Evolutionary conservation across 2,888 invertebrate genomes (phyloP).

Genomic region (Agonopterix alstromeriana): DNA sequence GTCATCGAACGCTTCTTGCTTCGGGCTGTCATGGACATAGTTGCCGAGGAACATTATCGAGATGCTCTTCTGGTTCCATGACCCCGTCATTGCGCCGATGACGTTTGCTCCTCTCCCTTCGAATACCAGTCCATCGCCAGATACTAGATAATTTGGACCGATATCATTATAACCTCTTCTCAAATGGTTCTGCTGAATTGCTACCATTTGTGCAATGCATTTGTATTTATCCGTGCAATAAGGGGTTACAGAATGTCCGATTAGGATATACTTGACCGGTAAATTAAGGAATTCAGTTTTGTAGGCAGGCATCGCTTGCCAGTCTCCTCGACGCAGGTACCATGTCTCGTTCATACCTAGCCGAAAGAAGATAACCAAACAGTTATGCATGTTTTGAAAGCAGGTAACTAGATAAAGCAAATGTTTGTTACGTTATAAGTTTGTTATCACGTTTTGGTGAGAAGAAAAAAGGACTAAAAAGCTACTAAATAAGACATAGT

Average conservation of each 20-base stretch:
- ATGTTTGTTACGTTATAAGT: neutral
- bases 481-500: too few relatives aligned
- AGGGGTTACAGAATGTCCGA: conserved; percentile 45
- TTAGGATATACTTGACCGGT: conserved; percentile 42
- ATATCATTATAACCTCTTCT: conserved; percentile 42
- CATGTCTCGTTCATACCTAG: conserved; percentile 54
- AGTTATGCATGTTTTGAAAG: too few relatives aligned
- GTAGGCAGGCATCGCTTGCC: conserved; percentile 54
- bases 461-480: neutral
- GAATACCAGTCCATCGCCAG: conserved; percentile 49
- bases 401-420: too few relatives aligned
- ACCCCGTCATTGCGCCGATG: conserved; percentile 38
- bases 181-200: conserved; percentile 42
- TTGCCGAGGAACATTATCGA: conserved; percentile 58
- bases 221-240: conserved; percentile 34
- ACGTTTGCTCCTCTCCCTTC: conserved; percentile 60
- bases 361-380: conserved; percentile 17
- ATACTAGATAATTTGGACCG: conserved; percentile 55
- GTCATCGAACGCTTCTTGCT: conserved; percentile 37
- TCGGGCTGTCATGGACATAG: conserved; percentile 28
- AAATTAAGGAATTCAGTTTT: conserved; percentile 28
- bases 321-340: conserved; percentile 58
- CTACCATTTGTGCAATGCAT: conserved; percentile 40
- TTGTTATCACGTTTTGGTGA: neutral
- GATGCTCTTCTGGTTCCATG: conserved; percentile 41